Evolutionary conservation across 2,797 vertebrate genomes (phyloP).

Genomic region (Steatocranus sp.): DNA sequence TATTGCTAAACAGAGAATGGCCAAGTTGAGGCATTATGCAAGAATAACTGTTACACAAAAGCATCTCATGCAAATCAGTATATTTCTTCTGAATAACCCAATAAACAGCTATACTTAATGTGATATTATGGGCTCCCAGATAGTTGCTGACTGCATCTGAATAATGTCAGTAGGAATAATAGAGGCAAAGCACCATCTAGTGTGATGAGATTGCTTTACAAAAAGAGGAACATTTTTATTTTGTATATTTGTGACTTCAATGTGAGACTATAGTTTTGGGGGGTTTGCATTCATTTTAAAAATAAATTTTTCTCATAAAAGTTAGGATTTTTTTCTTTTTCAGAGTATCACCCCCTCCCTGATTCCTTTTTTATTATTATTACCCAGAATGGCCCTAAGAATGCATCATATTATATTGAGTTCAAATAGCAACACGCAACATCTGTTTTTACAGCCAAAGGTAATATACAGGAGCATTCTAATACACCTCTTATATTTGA

Average conservation of each 20-base stretch:
- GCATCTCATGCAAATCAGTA: background rate
- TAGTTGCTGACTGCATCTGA: background rate
- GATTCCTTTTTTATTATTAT: background rate
- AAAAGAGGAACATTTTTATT: background rate
- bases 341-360: background rate
- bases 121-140: background rate
- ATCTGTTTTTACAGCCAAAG: background rate
- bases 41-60: background rate
- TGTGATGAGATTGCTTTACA: background rate
- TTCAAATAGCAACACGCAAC: background rate
- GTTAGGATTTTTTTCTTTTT: background rate
- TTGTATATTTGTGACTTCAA: background rate
- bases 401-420: background rate
- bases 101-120: background rate
- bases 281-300: fast-evolving
- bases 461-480: background rate
- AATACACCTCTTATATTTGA: background rate
- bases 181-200: background rate
- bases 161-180: background rate
- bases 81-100: background rate
- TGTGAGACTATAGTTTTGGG: background rate
- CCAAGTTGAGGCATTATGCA: background rate
- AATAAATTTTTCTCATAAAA: background rate
- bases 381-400: background rate
- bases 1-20: background rate